phyloP scores from a whole-genome alignment of 2,888 invertebrate species.

The Ochlodes sylvanus region DNA sequence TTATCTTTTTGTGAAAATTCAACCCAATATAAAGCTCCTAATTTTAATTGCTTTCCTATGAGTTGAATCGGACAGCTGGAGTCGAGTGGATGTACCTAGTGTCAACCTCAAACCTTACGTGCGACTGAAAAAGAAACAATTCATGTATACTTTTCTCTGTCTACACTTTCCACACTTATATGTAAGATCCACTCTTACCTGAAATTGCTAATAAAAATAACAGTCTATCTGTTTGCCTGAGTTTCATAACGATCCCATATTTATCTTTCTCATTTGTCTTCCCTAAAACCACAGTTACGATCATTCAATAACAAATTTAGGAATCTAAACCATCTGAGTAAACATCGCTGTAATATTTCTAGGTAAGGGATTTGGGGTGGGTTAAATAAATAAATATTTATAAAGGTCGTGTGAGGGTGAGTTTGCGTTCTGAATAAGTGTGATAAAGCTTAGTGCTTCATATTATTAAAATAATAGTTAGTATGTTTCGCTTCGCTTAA shows the following conservation, averaged over 20 bases:
- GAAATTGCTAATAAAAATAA: neutral
- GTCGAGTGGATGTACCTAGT: no score
- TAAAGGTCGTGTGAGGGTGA: constrained; percentile 5
- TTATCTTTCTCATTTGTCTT: constrained; percentile 1
- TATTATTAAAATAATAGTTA: neutral
- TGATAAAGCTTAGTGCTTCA: neutral
- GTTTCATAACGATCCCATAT: neutral
- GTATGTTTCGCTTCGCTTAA: neutral
- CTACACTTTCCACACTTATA: no score
- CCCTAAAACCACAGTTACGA: constrained; percentile 3
- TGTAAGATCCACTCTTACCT: no score
- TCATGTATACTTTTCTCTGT: no score
- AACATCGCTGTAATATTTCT: constrained; percentile 6
- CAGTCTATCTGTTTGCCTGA: neutral
- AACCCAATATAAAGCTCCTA: no score
- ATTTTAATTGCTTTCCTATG: no score
- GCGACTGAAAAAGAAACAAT: no score
- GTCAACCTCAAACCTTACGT: no score
- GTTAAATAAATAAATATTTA: constrained; percentile 5
- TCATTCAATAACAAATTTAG: constrained; percentile 14
- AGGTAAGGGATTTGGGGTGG: neutral
- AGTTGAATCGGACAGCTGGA: no score
- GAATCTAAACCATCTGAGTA: constrained; percentile 8
- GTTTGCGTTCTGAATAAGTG: neutral
- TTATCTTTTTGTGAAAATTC: no score